Evolutionary conservation across 1,140 invertebrate species (phyloP), one percentile per base, ranked within the genome.

Genomic region (Akabosia matsudoensis): DNA sequence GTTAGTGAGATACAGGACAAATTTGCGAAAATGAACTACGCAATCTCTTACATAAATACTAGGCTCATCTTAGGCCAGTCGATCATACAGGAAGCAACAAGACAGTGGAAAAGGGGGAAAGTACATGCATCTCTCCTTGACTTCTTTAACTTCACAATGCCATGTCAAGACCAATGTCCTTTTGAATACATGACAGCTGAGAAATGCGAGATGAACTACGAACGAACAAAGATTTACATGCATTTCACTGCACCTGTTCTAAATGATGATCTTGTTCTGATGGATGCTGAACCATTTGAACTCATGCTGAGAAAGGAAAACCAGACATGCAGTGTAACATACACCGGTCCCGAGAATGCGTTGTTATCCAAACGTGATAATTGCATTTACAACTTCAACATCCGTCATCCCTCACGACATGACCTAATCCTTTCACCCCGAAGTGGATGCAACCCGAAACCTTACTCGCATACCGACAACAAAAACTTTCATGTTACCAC

Each of bases 71-170:
- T 7, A n/a, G 54, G 54, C 4, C 10, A 22, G 26, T n/a, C 7
- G 10, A 61, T 61, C 7, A 7, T 61, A 10, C 7, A 24, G 7
- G 54, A 61, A 61, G 54, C 54, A 10, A 13, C 10, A 4, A 14
- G 54, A 4, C 10, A 61, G 7, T 61, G 54, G 54, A 61, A 24
- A 61, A 4, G 26, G 7, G n/a, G 54, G 3, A 22, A n/a, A 61
- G 10, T 61, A 14, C 7, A 61, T 22, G 14, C 10, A 61, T n/a
- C 4, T 24, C n/a, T 61, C 14, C 54, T 61, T 4, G 54, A 61
- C 22, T 61, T n/a, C 22, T 61, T 61, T 24, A 61, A 61, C 22
- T 7, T 61, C n/a, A 61, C 76, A 52, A 10, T 74, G 72, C 51
- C 45, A 30, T 2, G 26, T 26, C 14, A 22, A 24, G 54, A 61